Base-by-base conservation (phyloP, 2,888 invertebrate genomes). In the Globia sparganii region DNA sequence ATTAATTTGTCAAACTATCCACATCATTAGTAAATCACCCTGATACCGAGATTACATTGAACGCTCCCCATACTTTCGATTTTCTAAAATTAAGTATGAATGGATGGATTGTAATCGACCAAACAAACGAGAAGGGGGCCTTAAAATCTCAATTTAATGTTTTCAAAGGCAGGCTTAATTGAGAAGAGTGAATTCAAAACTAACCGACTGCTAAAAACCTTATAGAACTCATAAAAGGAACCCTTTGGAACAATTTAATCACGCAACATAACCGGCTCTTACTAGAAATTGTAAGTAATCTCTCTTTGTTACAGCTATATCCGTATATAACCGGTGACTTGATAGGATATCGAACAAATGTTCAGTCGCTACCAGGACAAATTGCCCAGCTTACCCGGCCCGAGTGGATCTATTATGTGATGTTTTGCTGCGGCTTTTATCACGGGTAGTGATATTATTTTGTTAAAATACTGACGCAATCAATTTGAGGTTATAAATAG, bases 281-380 rank as follows among this genome's bases (percentile, higher is more conserved):
- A 80, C 86, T 78, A 72, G 75, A 80, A 82, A 88, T 89, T 86
- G 81, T 89, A 78, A 86, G 89, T 89, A 88, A 89, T 88, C 86
- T 81, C 82, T 81, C 88, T 88, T 86, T 86, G 89, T 88, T 82
- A 86, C 84, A n/a, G 81, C 75, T 81, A 78, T 82, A 87, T 81
- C 81, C 88, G 79, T 85, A 80, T 83, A 86, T 88, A 81, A 75
- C 80, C 77, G 68, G 86, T 61, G 67, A 72, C 85, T 86, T 88
- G 88, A 88, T 88, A 83, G 88, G 88, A 81, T 89, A 88, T 88
- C 80, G 89, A 89, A 88, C 85, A 88, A 88, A 89, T 88, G 89
- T 73, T 89, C 85, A 74, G 80, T 85, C 85, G 86, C 77, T 86
- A 72, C 76, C 73, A 77, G 89, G 87, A 88, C 88, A 88, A 88